Evolutionary conservation across 1,140 invertebrate genomes (phyloP).

Genomic region (Drosophila seguyi): DNA sequence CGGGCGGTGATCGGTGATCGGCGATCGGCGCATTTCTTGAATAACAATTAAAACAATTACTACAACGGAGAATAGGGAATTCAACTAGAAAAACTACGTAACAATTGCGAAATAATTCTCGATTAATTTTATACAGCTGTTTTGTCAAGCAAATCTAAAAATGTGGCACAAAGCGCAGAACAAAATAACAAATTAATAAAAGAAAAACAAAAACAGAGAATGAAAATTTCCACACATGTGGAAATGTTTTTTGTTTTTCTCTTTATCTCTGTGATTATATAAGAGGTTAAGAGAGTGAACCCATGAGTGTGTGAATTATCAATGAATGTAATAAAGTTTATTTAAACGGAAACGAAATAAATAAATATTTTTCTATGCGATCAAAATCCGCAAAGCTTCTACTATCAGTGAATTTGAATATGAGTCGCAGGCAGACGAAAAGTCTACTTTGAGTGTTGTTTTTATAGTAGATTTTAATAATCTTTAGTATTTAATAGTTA

Average conservation of each 20-base stretch:
- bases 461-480: background rate
- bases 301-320: conserved; percentile 33
- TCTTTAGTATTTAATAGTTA: background rate
- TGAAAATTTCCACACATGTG: conserved; percentile 36
- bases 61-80: conserved; percentile 31
- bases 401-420: background rate
- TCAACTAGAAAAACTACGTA: conserved; percentile 35
- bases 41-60: conserved; percentile 68
- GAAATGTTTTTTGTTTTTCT: conserved; percentile 16
- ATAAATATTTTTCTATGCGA: conserved; percentile 10
- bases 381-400: conserved; percentile 5
- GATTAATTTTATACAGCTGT: conserved; percentile 49
- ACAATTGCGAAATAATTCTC: conserved; percentile 55
- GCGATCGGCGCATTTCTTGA: conserved; percentile 63
- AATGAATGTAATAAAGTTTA: conserved; percentile 29
- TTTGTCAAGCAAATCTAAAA: conserved; percentile 19
- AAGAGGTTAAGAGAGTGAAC: conserved; percentile 17
- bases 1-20: background rate
- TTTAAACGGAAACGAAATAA: conserved; percentile 24
- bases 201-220: conserved; percentile 1
- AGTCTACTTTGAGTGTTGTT: background rate
- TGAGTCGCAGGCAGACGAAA: background rate
- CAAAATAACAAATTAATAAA: conserved; percentile 26
- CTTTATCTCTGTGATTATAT: conserved; percentile 11
- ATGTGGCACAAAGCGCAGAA: background rate